Evolutionary conservation across 1,140 invertebrate genomes (phyloP), one percentile per base, ranked within the genome.

Genomic region (Danaus plexippus): DNA sequence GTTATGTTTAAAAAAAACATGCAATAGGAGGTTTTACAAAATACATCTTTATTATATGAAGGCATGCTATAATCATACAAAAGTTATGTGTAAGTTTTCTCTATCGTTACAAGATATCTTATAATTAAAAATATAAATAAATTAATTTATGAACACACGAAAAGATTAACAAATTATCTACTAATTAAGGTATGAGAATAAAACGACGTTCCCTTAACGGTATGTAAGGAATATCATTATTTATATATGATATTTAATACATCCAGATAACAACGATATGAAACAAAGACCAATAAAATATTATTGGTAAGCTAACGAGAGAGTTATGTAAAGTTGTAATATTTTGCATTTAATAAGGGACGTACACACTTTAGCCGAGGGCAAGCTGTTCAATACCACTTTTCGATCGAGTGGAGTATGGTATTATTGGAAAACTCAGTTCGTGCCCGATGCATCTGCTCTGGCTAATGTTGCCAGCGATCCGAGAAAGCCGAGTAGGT

Each of bases 311-410:
- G 75, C 77, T 82, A 82, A 82, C 79, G 73, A 80, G 79, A 77
- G 72, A 71, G 52, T 77, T 77, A 75, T 77, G 73, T 80, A 77
- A 78, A 80, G 75, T 73, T 74, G 76, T 64, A 75, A 77, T 77
- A 78, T 81, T 83, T 83, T 81, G 80, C 80, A 85, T 85, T 83
- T 82, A 83, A 83, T 83, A 82, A 80, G 81, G 66, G 63, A 65
- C 59, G 60, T 71, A 74, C 65, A 73, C 67, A 76, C 67, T 75
- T 69, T 75, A 72, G 79, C 82, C 77, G 70, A 63, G 59, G 82
- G 80, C 78, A 54, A 73, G 79, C 80, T 82, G 73, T 12, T 12
- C 63, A 73, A 82, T 78, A 78, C 72, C 42, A 54, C 67, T 66
- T 70, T 63, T 71, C 76, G 76, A 75, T 77, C 69, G 69, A 45